Base-by-base conservation (phyloP, 2,888 invertebrate genomes). In the Thelaira solivaga region DNA sequence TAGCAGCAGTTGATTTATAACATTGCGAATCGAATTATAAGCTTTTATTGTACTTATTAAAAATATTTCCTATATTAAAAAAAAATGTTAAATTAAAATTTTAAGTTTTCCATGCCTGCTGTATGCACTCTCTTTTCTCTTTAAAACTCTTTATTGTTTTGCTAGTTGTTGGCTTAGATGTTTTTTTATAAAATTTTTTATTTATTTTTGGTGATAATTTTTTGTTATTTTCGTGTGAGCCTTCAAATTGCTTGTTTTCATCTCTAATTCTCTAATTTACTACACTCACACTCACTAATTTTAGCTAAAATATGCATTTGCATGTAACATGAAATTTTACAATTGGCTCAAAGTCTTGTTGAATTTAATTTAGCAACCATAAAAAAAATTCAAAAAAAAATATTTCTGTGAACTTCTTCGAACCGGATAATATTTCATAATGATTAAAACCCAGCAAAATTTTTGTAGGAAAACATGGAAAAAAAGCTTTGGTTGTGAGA, bases 241-340 rank as follows among this genome's bases (percentile, higher is more conserved):
- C 16, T 64, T n/a, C 41, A 59, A 65, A 65, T 59, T 59, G 59
- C 64, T 71, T 68, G 53, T 62, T 76, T 55, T 62, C 47, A 49
- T 61, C 49, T 49, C 62, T 73, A 77, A 77, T 77, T 24, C 67
- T 49, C 43, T 49, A 68, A 73, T 77, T 77, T 77, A 77, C 53
- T 72, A 72, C 67, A 20, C 67, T 34, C 47, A 61, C 53, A 20
- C 67, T 62, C n/a, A n/a, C 39, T 61, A 61, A 61, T 57, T 64
- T 68, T 18, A 34, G n/a, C 24, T 45, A 68, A 68, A 61, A 49
- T 45, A 18, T 16, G 6, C 13, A 72, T 55, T 68, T 62, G 77
- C 77, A 73, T 77, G 77, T 62, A 57, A 68, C 77, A 73, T 68
- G 77, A 73, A 43, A 77, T 57, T 57, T 43, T 11, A 57, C 55